Evolutionary conservation across 1,140 invertebrate species (phyloP).

Genomic region (Meteorus sp.): DNA sequence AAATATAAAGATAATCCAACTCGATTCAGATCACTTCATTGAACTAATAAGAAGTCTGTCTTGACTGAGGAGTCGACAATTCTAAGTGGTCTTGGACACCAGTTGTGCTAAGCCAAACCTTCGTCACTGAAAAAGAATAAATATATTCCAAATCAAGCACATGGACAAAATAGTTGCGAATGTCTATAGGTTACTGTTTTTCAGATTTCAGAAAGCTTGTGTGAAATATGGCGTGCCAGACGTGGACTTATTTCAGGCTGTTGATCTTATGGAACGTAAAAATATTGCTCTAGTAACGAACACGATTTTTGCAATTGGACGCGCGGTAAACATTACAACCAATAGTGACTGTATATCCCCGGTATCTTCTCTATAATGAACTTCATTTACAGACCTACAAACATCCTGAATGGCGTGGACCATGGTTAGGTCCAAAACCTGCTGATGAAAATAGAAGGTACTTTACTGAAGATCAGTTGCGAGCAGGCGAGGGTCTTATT

Average conservation of each 20-base stretch:
- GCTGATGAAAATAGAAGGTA: constrained; percentile 89
- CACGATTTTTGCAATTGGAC: constrained; percentile 89
- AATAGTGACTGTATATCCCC: constrained; percentile 5
- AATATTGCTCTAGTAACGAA: constrained; percentile 92
- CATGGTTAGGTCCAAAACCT: constrained; percentile 86
- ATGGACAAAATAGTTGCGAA: too few relatives aligned
- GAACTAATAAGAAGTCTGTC: too few relatives aligned
- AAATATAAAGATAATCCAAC: too few relatives aligned
- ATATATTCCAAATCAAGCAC: too few relatives aligned
- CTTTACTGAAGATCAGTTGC: constrained; percentile 88
- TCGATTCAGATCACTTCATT: too few relatives aligned
- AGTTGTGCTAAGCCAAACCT: too few relatives aligned
- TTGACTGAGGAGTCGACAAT: too few relatives aligned
- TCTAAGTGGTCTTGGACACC: too few relatives aligned
- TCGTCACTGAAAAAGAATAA: too few relatives aligned
- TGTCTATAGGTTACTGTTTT: constrained; percentile 27
- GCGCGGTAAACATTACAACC: constrained; percentile 70
- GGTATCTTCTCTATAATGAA: background rate
- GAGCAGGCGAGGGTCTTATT: constrained; percentile 87
- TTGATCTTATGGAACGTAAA: constrained; percentile 93
- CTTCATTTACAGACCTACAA: constrained; percentile 73
- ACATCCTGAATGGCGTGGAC: constrained; percentile 87
- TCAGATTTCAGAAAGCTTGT: constrained; percentile 87
- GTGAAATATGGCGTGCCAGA: constrained; percentile 88
- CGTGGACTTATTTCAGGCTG: constrained; percentile 94